Base-by-base conservation (phyloP, 1,140 invertebrate genomes). In the Ganaspis sp. region DNA sequence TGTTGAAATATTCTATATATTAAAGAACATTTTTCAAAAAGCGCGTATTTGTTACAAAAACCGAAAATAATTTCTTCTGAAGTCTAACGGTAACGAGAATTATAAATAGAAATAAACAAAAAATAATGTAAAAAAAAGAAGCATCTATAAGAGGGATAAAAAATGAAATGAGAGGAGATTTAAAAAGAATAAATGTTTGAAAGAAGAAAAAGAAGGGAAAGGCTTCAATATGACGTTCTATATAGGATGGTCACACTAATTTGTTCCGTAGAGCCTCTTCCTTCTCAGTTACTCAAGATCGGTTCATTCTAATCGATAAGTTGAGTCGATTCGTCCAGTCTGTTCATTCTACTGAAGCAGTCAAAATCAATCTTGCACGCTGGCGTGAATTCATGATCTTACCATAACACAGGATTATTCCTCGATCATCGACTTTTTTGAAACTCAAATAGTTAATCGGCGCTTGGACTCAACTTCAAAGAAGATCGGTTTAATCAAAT, bases 301-400 rank as follows among this genome's bases (percentile, higher is more conserved):
- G 58, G 58, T 64, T 64, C 23, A n/a, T 15, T n/a, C 23, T 26
- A 29, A 69, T 79, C 37, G 23, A 26, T 38, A 64, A 81, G 82
- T 70, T 54, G 69, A 45, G 69, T 75, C 78, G 70, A 73, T 72
- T 81, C 49, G 37, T 54, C 70, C 76, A 69, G 78, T 58, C 73
- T 71, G 42, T 74, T 76, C 83, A 80, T 76, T 75, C 81, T 69
- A 80, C 77, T 70, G 70, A 85, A 81, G 82, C 82, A 42, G 79
- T 54, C 26, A n/a, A 64, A 64, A 64, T 64, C 58, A 29, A 64
- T 64, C 23, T 64, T 64, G 23, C 23, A 64, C 26, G 58, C 58
- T 26, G 23, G 26, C 79, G 79, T 84, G 80, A 85, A 84, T 82
- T 81, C 75, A 45, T 83, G 75, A 81, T 84, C 81, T 79, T 79